These are phyloP conservation scores for Papilio helenus DNA, from an alignment of 1,140 invertebrate species.

Conservation along the genomic window DNA sequence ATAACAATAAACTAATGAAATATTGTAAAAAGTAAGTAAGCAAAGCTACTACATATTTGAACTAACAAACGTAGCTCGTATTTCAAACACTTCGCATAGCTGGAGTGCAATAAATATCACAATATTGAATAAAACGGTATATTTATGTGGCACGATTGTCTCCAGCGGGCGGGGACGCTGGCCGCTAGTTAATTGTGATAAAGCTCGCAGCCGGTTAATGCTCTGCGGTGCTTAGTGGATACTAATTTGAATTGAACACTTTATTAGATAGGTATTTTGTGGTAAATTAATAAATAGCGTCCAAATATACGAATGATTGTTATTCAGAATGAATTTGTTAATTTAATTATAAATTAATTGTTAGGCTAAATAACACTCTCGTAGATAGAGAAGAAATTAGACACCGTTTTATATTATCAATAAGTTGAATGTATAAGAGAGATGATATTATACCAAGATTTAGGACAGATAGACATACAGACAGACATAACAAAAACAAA, in stretches of 20 bases:
- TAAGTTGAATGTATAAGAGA: no score
- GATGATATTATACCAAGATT: no score
- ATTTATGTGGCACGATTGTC: conserved; percentile 13
- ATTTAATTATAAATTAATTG: neutral
- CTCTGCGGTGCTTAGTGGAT: conserved; percentile 44
- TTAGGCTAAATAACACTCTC: no score
- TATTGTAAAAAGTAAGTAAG: neutral
- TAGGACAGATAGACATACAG: no score
- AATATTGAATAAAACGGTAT: neutral
- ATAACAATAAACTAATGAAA: no score
- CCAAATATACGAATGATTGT: neutral
- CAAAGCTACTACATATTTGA: neutral
- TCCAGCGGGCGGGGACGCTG: neutral
- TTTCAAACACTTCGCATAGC: neutral
- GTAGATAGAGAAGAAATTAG: no score
- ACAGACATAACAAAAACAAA: no score
- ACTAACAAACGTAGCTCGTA: neutral
- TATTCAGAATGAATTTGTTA: neutral
- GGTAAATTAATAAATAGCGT: conserved; percentile 2
- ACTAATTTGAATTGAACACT: conserved; percentile 53
- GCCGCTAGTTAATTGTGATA: conserved; percentile 48
- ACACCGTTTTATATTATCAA: no score
- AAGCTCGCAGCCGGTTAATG: conserved; percentile 43
- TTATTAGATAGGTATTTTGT: conserved; percentile 27
- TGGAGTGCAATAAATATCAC: neutral